Evolutionary conservation across 2,797 vertebrate genomes (phyloP).

Genomic region (Pseudomugil tenellus): DNA sequence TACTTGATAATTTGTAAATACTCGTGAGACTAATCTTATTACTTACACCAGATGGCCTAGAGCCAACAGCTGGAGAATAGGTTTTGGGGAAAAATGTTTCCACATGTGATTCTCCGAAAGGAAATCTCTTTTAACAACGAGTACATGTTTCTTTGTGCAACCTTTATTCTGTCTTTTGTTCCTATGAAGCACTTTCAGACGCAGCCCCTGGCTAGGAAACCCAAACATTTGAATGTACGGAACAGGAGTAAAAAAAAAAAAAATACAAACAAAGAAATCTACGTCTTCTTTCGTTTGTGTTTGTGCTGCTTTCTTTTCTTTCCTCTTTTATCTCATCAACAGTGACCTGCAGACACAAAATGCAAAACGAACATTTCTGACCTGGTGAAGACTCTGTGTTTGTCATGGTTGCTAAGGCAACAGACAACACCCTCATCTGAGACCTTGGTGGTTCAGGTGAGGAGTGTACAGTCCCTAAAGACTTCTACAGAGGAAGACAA

Average conservation of each 20-base stretch:
- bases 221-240: constrained; percentile 29
- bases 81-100: constrained; percentile 63
- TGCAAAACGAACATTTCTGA: constrained; percentile 45
- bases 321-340: constrained; percentile 30
- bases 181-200: constrained; percentile 25
- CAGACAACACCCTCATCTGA: constrained; percentile 65
- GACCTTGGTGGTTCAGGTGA: constrained; percentile 62
- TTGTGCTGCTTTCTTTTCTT: background rate
- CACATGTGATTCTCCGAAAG: constrained; percentile 59
- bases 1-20: constrained; percentile 63
- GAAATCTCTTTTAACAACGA: constrained; percentile 17
- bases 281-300: constrained; percentile 17
- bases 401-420: constrained; percentile 62
- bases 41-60: constrained; percentile 41
- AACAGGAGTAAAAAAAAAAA: background rate
- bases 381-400: constrained; percentile 44
- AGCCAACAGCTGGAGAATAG: constrained; percentile 65
- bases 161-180: constrained; percentile 47
- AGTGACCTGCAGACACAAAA: constrained; percentile 35
- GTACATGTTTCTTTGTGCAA: constrained; percentile 27
- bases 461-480: constrained; percentile 60
- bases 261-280: constrained; percentile 23
- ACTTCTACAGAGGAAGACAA: constrained; percentile 40
- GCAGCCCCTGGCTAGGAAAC: constrained; percentile 32
- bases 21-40: constrained; percentile 63